Evolutionary conservation across 1,140 invertebrate genomes (phyloP).

Genomic region (Hirudo medicinalis): DNA sequence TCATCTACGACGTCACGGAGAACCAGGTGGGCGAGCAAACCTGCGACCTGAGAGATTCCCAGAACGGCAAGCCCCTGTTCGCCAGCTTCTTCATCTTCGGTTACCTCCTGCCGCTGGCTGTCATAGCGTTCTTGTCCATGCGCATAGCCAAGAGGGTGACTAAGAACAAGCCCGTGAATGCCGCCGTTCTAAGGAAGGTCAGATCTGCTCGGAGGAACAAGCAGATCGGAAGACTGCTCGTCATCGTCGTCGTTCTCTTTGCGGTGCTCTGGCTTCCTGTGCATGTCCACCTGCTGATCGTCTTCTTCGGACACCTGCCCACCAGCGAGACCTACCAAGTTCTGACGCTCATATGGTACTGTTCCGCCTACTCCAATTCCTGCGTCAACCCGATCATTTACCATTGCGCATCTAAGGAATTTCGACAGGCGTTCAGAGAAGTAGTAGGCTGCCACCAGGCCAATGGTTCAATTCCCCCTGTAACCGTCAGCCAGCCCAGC

Average conservation of each 20-base stretch:
- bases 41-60: constrained; percentile 4
- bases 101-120: constrained; percentile 12
- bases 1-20: constrained; percentile 9
- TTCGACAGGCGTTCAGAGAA: constrained; percentile 47
- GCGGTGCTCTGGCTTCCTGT: constrained; percentile 83
- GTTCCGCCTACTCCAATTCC: constrained; percentile 34
- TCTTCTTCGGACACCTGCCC: constrained; percentile 24
- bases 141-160: not conserved
- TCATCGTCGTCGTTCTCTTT: constrained; percentile 80
- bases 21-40: not conserved
- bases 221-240: constrained; percentile 75
- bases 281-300: constrained; percentile 47
- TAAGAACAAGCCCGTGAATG: not conserved
- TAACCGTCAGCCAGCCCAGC: no score
- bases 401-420: constrained; percentile 60
- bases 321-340: constrained; percentile 11
- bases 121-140: constrained; percentile 13
- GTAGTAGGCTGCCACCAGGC: not conserved
- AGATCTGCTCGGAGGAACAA: constrained; percentile 45
- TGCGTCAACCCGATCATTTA: constrained; percentile 60
- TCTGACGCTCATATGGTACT: constrained; percentile 11
- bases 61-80: constrained; percentile 5
- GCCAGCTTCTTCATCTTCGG: constrained; percentile 11
- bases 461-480: no score
- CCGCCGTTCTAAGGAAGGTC: not conserved